A percentile compares a stretch with the other conserved stretches of the same genome.
These are phyloP conservation scores for Calcarius ornatus DNA, from an alignment of 2,113 vertebrate species.

Conservation along the genomic window DNA sequence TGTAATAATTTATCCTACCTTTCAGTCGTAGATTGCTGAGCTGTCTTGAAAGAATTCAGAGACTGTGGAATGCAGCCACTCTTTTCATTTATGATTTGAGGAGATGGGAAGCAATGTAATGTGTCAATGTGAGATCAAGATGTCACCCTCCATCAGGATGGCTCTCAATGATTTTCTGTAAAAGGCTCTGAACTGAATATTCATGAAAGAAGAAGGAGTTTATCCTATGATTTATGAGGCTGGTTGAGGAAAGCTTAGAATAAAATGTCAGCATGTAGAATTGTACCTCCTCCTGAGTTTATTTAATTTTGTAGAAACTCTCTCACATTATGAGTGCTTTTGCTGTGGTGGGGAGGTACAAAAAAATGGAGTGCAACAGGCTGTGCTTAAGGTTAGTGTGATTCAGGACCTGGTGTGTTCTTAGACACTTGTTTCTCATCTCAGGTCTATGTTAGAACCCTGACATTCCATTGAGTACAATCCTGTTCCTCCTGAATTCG, in stretches of 20 bases:
- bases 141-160: not conserved
- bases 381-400: not conserved
- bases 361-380: not conserved
- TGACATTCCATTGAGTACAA: not conserved
- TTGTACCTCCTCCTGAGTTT: not conserved
- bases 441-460: not conserved
- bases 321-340: not conserved
- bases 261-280: not conserved
- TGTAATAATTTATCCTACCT: conserved; percentile 64
- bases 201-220: not conserved
- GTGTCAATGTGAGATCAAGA: conserved; percentile 10
- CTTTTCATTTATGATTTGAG: conserved; percentile 48
- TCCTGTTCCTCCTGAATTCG: not conserved
- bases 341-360: not conserved
- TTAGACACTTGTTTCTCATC: not conserved
- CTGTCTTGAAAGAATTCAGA: conserved; percentile 68
- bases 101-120: conserved; percentile 5
- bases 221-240: not conserved
- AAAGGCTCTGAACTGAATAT: not conserved
- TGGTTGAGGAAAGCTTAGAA: not conserved
- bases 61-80: conserved; percentile 31
- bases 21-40: conserved; percentile 57
- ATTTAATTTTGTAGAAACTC: not conserved
- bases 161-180: not conserved
- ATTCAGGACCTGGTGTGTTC: not conserved